Evolutionary conservation across 1,140 invertebrate genomes (phyloP).

Genomic region (Trichoplusia ni): DNA sequence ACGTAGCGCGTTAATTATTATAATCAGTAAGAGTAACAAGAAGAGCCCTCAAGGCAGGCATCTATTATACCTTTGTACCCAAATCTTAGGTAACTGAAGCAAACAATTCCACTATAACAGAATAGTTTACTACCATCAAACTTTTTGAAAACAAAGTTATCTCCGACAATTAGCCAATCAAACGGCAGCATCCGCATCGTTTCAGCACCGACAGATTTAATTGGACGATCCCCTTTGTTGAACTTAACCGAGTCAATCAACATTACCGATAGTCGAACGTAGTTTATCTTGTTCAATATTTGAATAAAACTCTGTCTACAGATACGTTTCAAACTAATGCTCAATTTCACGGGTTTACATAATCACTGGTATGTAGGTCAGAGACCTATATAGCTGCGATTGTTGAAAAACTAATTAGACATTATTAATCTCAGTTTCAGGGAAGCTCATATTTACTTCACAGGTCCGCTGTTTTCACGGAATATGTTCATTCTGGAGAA

Average conservation of each 20-base stretch:
- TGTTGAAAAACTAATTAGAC: constrained; percentile 11
- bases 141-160: constrained; percentile 28
- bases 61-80: not conserved
- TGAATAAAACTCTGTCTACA: constrained; percentile 22
- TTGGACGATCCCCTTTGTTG: constrained; percentile 27
- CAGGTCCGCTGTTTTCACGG: no score
- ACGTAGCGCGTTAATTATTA: no score
- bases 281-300: constrained; percentile 32
- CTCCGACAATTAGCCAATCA: constrained; percentile 29
- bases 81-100: not conserved
- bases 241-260: constrained; percentile 29
- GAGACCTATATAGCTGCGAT: not conserved
- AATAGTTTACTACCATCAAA: not conserved
- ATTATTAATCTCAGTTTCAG: constrained; percentile 12
- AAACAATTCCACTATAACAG: constrained; percentile 1
- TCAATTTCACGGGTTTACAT: constrained; percentile 4
- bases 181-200: constrained; percentile 28
- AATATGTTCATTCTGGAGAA: no score
- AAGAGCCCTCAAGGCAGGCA: no score
- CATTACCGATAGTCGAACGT: constrained; percentile 25
- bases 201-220: constrained; percentile 23
- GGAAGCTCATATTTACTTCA: no score
- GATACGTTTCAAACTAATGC: constrained; percentile 26
- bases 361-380: constrained; percentile 5
- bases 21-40: no score